phyloP scores from a whole-genome alignment of 2,113 vertebrate species.

The Ancistrus triradiatus region DNA sequence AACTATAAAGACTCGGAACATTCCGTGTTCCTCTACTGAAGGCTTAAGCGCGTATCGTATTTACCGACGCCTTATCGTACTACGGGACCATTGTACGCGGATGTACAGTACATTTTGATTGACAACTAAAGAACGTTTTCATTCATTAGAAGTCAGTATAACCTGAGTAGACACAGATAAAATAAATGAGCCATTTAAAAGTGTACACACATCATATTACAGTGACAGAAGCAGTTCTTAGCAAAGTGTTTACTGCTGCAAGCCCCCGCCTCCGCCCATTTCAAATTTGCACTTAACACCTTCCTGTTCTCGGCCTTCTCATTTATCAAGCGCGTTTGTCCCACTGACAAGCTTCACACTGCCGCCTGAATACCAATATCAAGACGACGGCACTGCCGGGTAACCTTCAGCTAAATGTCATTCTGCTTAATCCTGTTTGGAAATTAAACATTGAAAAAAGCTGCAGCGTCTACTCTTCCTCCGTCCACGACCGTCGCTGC shows the following conservation, averaged over 20 bases:
- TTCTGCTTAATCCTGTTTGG: constrained; percentile 84
- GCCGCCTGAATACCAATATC: constrained; percentile 80
- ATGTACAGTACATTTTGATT: too few species aligned
- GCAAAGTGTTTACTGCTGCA: constrained; percentile 27
- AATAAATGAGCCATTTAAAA: neutral
- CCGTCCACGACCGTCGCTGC: constrained; percentile 46
- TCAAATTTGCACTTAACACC: constrained; percentile 80
- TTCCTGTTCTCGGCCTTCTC: constrained; percentile 74
- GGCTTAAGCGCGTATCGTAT: too few species aligned
- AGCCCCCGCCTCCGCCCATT: constrained; percentile 50
- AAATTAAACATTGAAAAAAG: constrained; percentile 78
- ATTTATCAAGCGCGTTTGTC: constrained; percentile 81
- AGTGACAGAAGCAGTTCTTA: constrained; percentile 13
- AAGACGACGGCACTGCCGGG: constrained; percentile 69
- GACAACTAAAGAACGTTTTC: neutral
- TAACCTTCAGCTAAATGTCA: constrained; percentile 85
- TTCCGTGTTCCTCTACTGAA: constrained; percentile 3
- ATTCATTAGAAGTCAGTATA: neutral
- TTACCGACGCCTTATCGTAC: neutral
- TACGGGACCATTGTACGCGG: too few species aligned
- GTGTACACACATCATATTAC: neutral
- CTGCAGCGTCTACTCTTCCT: constrained; percentile 68
- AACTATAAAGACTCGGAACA: too few species aligned
- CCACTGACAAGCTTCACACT: constrained; percentile 73
- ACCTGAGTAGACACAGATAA: neutral